Conservation (phyloP, 53 echinoderm and acorn worm genomes). For the Holothuria leucospilota region DNA sequence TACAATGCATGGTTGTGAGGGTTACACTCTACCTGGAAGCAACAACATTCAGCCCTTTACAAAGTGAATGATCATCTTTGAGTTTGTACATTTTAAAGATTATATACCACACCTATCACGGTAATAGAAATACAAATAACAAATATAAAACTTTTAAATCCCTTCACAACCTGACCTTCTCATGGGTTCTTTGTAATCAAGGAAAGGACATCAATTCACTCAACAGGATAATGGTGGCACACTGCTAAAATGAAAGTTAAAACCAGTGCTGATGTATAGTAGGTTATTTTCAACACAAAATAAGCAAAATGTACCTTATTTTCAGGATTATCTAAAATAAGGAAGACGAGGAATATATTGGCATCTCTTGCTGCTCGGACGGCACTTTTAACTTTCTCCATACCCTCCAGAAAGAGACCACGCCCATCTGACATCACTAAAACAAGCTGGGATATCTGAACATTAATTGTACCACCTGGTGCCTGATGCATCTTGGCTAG, state of each 20-base stretch:
- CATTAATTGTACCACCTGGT: conserved; percentile 53
- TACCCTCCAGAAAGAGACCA: conserved; percentile 93
- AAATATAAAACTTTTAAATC: too few relatives aligned
- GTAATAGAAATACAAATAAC: too few relatives aligned
- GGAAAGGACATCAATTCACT: neutral
- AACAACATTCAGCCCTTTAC: too few relatives aligned
- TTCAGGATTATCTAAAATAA: conserved; percentile 92
- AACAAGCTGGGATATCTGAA: conserved; percentile 92
- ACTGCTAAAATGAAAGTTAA: neutral
- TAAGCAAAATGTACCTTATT: conserved; percentile 73
- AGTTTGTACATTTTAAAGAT: too few relatives aligned
- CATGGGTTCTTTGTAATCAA: neutral
- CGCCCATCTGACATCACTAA: conserved; percentile 93
- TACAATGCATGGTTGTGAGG: too few relatives aligned
- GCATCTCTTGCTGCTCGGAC: conserved; percentile 90
- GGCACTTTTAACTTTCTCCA: conserved; percentile 90
- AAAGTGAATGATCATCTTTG: too few relatives aligned
- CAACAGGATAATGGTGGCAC: neutral
- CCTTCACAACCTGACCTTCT: too few relatives aligned
- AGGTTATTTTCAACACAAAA: neutral
- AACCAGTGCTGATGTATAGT: neutral
- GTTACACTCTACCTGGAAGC: too few relatives aligned
- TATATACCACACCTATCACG: too few relatives aligned
- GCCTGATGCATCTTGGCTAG: conserved; percentile 73
- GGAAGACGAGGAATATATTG: conserved; percentile 93